These are phyloP conservation scores for Sebastiscus albofasciatus DNA, from an alignment of 2,797 vertebrate genomes.

Conservation along the genomic window DNA sequence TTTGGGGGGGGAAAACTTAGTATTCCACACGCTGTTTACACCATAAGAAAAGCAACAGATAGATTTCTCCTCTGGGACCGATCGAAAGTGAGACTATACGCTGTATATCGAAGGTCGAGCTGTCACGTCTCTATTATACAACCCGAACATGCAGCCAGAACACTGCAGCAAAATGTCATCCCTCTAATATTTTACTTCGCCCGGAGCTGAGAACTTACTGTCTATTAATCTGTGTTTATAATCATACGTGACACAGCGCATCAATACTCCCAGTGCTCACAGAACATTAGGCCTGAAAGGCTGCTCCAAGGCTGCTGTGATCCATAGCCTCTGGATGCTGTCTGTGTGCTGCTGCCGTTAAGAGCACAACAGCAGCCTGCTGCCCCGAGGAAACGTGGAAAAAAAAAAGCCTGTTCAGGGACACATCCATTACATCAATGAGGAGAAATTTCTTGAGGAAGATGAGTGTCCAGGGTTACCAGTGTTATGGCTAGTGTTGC, in stretches of 20 bases:
- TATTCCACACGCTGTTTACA: conserved; percentile 34
- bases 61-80: conserved; percentile 34
- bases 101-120: conserved; percentile 44
- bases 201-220: conserved; percentile 57
- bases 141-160: conserved; percentile 38
- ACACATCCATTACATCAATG: conserved; percentile 64
- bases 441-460: conserved; percentile 42
- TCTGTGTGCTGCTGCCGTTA: conserved; percentile 33
- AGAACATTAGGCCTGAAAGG: conserved; percentile 67
- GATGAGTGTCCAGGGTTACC: conserved; percentile 54
- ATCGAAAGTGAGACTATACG: conserved; percentile 34
- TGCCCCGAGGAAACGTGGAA: conserved; percentile 57
- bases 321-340: conserved; percentile 62
- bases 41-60: conserved; percentile 27
- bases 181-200: conserved; percentile 42
- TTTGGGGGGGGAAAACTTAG: conserved; percentile 14
- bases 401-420: conserved; percentile 54
- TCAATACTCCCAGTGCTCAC: conserved; percentile 70
- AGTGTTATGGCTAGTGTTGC: conserved; percentile 27
- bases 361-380: conserved; percentile 48
- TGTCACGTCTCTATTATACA: conserved; percentile 58
- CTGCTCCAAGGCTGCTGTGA: conserved; percentile 70
- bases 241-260: conserved; percentile 67
- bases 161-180: conserved; percentile 48
- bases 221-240: conserved; percentile 80